Percentiles rank a stretch among this genome's conserved stretches.
These are phyloP conservation scores for Mallotus villosus DNA, from an alignment of 2,797 vertebrate species.

Conservation along the genomic window DNA sequence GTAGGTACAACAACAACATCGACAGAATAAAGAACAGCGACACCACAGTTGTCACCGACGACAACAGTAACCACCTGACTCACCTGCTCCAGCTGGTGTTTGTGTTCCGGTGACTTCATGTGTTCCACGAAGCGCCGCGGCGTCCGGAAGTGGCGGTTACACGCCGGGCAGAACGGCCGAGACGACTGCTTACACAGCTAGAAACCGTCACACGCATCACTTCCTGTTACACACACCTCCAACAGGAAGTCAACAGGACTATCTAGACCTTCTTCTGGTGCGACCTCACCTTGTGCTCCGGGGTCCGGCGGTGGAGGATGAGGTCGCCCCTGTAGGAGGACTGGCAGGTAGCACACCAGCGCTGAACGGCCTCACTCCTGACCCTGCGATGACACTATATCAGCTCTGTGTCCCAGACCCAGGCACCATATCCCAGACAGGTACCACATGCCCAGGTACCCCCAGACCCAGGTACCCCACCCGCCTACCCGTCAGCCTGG, in stretches of 20 bases:
- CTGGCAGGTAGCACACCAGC: slow-evolving; percentile 93
- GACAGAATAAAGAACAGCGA: not conserved
- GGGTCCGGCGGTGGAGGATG: slow-evolving; percentile 85
- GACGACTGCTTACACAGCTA: slow-evolving; percentile 87
- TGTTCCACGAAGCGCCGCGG: slow-evolving; percentile 97
- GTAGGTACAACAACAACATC: not conserved
- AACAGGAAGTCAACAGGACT: not conserved
- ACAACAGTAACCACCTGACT: not conserved
- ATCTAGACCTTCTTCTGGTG: not conserved
- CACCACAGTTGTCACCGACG: not conserved
- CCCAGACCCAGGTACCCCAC: not conserved
- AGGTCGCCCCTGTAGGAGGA: slow-evolving; percentile 85
- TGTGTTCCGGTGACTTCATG: slow-evolving; percentile 93
- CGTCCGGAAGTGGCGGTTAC: slow-evolving; percentile 88
- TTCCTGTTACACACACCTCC: slow-evolving; percentile 2
- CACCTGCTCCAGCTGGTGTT: slow-evolving; percentile 86
- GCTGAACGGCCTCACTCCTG: slow-evolving; percentile 55
- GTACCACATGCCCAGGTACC: not conserved
- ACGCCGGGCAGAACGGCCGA: slow-evolving; percentile 90
- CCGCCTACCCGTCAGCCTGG: slow-evolving; percentile 42
- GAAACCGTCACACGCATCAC: slow-evolving; percentile 19
- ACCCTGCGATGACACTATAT: slow-evolving; percentile 69
- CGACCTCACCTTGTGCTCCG: slow-evolving; percentile 86
- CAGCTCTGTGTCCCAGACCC: not conserved
- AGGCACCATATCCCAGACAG: not conserved